Conservation (phyloP, 92 coral and sea anemone genomes). For the Porites cylindrica region DNA sequence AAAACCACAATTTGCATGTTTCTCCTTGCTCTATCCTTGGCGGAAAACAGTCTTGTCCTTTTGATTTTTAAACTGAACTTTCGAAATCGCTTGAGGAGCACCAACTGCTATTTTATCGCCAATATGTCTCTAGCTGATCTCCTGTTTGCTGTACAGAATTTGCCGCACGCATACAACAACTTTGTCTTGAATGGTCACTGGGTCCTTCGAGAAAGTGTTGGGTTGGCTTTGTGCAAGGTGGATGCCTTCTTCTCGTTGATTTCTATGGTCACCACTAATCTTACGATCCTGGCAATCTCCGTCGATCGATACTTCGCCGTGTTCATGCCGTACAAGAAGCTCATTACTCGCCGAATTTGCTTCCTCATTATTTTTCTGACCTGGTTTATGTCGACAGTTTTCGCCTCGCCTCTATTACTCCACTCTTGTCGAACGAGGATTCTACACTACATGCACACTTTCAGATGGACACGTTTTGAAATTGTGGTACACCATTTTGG, state of each 20-base stretch:
- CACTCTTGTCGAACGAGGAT: background rate
- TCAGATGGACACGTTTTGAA: background rate
- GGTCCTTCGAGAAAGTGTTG: slow-evolving; percentile 28
- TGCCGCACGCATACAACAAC: slow-evolving; percentile 24
- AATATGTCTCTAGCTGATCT: slow-evolving; percentile 46
- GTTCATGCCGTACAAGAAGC: slow-evolving; percentile 24
- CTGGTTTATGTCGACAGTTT: slow-evolving; percentile 33
- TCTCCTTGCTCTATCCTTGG: slow-evolving; percentile 24
- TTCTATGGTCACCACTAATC: slow-evolving; percentile 27
- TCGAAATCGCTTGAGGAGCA: slow-evolving; percentile 16
- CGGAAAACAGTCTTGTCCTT: slow-evolving; percentile 30
- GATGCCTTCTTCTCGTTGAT: slow-evolving; percentile 36
- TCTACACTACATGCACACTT: background rate
- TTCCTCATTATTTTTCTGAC: slow-evolving; percentile 18
- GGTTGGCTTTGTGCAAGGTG: slow-evolving; percentile 34
- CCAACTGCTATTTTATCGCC: slow-evolving; percentile 38
- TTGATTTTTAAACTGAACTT: slow-evolving; percentile 15
- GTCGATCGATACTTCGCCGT: slow-evolving; percentile 38
- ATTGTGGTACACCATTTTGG: slow-evolving; percentile 37
- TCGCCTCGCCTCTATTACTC: slow-evolving; percentile 31
- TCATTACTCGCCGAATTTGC: slow-evolving; percentile 42
- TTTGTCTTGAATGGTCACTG: slow-evolving; percentile 16
- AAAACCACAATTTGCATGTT: slow-evolving; percentile 39
- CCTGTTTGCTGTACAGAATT: slow-evolving; percentile 41
- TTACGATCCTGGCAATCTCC: slow-evolving; percentile 45